A percentile compares a stretch with the other conserved stretches of the same genome.
Conservation (phyloP, 2,797 vertebrate genomes). For the Ptychobarbus kaznakovi region DNA sequence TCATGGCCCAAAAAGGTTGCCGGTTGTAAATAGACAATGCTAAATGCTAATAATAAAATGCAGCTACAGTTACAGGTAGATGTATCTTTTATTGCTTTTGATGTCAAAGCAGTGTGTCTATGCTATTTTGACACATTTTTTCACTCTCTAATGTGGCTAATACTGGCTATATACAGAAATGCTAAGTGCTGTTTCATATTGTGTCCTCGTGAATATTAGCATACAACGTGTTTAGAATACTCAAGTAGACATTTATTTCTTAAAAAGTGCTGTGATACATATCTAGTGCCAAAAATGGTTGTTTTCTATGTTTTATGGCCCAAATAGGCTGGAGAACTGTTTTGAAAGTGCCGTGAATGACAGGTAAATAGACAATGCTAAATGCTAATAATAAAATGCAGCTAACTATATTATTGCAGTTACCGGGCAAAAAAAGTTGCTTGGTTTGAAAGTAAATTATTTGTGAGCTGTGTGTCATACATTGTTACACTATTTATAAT, state of each 20-base stretch:
- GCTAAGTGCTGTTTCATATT: conserved; percentile 1
- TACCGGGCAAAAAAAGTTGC: not conserved
- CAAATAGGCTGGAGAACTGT: not conserved
- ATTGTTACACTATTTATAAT: not conserved
- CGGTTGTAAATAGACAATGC: not conserved
- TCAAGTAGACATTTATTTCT: conserved; percentile 22
- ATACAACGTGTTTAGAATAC: conserved; percentile 42
- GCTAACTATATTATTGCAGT: no score
- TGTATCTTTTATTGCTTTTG: not conserved
- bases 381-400: not conserved
- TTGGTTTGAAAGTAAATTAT: not conserved
- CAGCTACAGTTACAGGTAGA: not conserved
- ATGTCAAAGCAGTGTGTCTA: not conserved
- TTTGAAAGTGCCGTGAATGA: not conserved
- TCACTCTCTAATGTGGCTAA: not conserved
- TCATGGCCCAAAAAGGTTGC: not conserved
- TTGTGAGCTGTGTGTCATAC: not conserved
- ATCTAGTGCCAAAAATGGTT: conserved; percentile 20
- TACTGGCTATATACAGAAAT: not conserved
- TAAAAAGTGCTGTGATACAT: conserved; percentile 13
- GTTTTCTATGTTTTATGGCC: not conserved
- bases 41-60: conserved; percentile 9
- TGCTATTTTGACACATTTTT: not conserved
- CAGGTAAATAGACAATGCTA: not conserved
- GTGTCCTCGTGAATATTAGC: conserved; percentile 32